Evolutionary conservation across 2,888 invertebrate species (phyloP).

Genomic region (Stenurella melanura): DNA sequence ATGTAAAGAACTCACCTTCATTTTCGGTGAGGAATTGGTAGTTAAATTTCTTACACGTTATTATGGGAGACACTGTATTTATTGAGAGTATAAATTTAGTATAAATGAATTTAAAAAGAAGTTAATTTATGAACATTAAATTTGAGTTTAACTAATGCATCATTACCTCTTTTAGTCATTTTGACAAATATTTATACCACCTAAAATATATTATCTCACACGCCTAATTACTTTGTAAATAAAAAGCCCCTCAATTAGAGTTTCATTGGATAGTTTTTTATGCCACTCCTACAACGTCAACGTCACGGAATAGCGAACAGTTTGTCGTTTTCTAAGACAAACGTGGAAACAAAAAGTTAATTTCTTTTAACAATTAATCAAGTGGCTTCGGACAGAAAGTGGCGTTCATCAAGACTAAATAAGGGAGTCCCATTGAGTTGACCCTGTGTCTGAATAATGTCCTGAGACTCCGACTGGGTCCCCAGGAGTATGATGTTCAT

Average conservation of each 20-base stretch:
- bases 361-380: conserved; percentile 42
- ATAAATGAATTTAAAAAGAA: too few species aligned
- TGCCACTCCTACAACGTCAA: neutral
- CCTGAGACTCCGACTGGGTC: conserved; percentile 50
- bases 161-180: too few species aligned
- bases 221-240: neutral
- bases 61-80: too few species aligned
- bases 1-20: too few species aligned
- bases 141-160: too few species aligned
- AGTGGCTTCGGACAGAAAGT: conserved; percentile 25
- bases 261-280: conserved; percentile 9
- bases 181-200: too few species aligned
- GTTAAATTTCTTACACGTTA: too few species aligned
- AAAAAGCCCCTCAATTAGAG: conserved; percentile 20
- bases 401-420: conserved; percentile 33
- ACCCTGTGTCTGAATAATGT: conserved; percentile 49
- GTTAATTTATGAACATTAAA: too few species aligned
- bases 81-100: too few species aligned
- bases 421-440: conserved; percentile 15
- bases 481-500: conserved; percentile 54
- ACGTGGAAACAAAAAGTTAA: conserved; percentile 35
- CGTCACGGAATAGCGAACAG: conserved; percentile 12
- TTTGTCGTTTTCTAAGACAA: conserved; percentile 25
- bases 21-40: too few species aligned
- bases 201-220: neutral